Base-by-base conservation (phyloP, 2,113 vertebrate genomes). In the Leucopsar rothschildi region DNA sequence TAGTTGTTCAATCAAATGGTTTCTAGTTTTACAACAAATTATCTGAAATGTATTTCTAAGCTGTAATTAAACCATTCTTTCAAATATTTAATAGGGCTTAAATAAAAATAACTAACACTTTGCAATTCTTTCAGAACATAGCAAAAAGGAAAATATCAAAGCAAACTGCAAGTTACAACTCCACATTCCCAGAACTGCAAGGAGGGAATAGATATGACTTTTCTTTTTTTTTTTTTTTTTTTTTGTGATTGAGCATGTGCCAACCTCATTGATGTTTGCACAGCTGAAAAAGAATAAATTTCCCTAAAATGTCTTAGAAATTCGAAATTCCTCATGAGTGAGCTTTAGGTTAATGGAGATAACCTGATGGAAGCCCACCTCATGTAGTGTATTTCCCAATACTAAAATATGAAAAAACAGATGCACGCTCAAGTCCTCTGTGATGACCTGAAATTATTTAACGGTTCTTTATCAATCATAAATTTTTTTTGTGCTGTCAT, bases 191-290 rank as follows among this genome's bases (percentile, higher is more conserved):
- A 55, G 52, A 75, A 77, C 25, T 78, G 20, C 64, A 4, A 56
- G 12, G 21, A 60, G 11, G 17, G 21, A 52, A 55, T 12, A 65
- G 10, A 68, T 60, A 40, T 0, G 0, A 3, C 50, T 15, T 21
- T 29, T 44, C 1, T 37, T 44, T 56, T 40, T 17, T 65, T 72
- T 50, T 37, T 72, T 50, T 37, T 35, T 35, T 61, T 50, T 68
- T 82, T 44, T 82, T 44, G 5, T 65, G 20, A 39, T 21, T 69
- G 29, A 82, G 27, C 5, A 25, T 57, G 7, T 61, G 22, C 56
- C 25, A 75, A 42, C 14, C 10, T 63, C 49, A 23, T 5, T 57
- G 63, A 31, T 23, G 16, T n/a, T 60, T 86, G 14, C 35, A 33
- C 18, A 65, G 4, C 12, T 65, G 35, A 39, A 12, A 69, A 77